These are phyloP conservation scores for Bombus sylvicola DNA, from an alignment of 1,140 invertebrate genomes.

Conservation along the genomic window DNA sequence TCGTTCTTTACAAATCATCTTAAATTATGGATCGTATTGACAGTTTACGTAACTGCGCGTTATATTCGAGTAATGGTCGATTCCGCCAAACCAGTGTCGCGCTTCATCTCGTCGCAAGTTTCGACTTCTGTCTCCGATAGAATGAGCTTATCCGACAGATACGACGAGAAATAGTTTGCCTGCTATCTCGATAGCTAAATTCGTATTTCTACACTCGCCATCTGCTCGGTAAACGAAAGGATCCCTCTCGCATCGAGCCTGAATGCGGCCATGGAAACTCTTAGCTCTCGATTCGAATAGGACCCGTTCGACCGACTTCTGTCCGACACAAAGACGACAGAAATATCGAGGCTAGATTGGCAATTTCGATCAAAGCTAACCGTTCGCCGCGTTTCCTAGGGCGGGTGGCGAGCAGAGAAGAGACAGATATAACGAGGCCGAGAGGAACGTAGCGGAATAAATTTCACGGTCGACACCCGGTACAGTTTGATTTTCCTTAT, in stretches of 20 bases:
- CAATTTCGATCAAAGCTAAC: slow-evolving; percentile 43
- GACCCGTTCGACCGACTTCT: not conserved
- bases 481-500: slow-evolving; percentile 36
- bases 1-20: not conserved
- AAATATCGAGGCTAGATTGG: slow-evolving; percentile 33
- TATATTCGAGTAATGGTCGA: not conserved
- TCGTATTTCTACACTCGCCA: not conserved
- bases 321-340: not conserved
- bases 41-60: too few species aligned
- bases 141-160: too few species aligned
- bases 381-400: not conserved
- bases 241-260: not conserved
- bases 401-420: not conserved
- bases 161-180: too few species aligned
- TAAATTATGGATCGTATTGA: too few species aligned
- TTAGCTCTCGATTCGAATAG: not conserved
- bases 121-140: too few species aligned
- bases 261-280: not conserved
- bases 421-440: not conserved
- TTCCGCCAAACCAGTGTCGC: not conserved
- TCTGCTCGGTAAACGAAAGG: not conserved
- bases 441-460: slow-evolving; percentile 32
- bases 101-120: too few species aligned
- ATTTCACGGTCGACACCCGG: slow-evolving; percentile 37
- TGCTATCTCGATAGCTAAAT: not conserved